Conservation (phyloP, 1,140 invertebrate genomes). For the Chelonus insularis region DNA sequence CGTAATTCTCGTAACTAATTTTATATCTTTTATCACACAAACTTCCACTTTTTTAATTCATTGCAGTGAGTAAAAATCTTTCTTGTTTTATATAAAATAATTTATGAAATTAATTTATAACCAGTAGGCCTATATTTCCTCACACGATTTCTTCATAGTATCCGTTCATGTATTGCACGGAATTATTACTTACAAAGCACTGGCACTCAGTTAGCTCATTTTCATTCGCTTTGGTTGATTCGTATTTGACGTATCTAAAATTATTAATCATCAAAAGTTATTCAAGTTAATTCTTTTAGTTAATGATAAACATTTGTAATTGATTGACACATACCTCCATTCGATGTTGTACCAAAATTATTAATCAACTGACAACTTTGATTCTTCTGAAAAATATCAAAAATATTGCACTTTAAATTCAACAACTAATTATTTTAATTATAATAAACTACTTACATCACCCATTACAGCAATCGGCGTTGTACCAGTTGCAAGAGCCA, state of each 20-base stretch:
- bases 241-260: slow-evolving; percentile 47
- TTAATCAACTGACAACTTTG: slow-evolving; percentile 53
- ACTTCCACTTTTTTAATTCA: neutral
- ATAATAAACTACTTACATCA: slow-evolving; percentile 62
- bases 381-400: slow-evolving; percentile 48
- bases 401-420: slow-evolving; percentile 4
- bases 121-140: neutral
- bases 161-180: slow-evolving; percentile 11
- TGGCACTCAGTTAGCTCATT: slow-evolving; percentile 58
- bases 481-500: slow-evolving; percentile 85
- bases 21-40: neutral
- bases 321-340: slow-evolving; percentile 46
- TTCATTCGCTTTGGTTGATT: slow-evolving; percentile 57
- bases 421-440: neutral
- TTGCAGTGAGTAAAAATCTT: neutral
- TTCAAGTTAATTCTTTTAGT: too few relatives aligned
- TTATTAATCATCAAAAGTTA: neutral
- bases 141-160: neutral
- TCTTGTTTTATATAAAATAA: neutral
- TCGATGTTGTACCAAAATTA: slow-evolving; percentile 48
- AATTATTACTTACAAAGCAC: slow-evolving; percentile 40
- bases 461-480: slow-evolving; percentile 95
- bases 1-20: neutral
- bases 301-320: too few relatives aligned
- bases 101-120: neutral